A percentile compares a stretch with the other conserved stretches of the same genome.
phyloP scores from a whole-genome alignment of 2,113 vertebrate species.

The Poecilia latipinna region DNA sequence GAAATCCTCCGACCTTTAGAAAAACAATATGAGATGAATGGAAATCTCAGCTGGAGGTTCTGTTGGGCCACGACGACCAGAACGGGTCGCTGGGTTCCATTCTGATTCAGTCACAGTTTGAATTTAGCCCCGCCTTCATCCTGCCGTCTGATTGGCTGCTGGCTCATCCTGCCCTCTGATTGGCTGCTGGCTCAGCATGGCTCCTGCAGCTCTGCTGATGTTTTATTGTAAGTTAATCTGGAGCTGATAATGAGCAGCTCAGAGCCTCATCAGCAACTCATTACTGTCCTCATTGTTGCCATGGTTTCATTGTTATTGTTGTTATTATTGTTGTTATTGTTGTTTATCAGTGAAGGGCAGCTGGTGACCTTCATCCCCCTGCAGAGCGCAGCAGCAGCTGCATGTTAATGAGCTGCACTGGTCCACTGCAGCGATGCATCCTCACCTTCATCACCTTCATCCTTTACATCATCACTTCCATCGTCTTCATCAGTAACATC shows the following conservation, averaged over 20 bases:
- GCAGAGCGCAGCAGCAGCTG: slow-evolving; percentile 23
- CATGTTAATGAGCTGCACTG: slow-evolving; percentile 25
- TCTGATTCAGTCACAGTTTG: not conserved
- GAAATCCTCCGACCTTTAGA: too few species aligned
- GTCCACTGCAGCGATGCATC: not conserved
- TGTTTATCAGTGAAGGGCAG: slow-evolving; percentile 39
- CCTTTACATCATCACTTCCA: not conserved
- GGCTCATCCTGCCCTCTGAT: not conserved
- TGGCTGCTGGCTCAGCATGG: not conserved
- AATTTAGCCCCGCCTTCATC: not conserved
- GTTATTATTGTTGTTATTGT: slow-evolving; percentile 2
- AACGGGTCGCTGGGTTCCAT: not conserved
- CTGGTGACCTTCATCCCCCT: slow-evolving; percentile 40
- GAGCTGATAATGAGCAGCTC: not conserved
- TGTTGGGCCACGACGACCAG: not conserved
- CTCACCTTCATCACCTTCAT: not conserved
- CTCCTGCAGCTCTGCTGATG: not conserved
- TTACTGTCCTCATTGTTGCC: not conserved
- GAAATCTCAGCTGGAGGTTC: not conserved
- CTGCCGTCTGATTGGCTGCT: not conserved
- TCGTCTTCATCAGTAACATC: not conserved
- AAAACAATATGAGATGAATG: too few species aligned
- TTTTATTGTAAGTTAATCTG: slow-evolving; percentile 16
- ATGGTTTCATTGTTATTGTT: not conserved
- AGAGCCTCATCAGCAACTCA: not conserved